A percentile compares a stretch with the other conserved stretches of the same genome.
Evolutionary conservation across 1,140 invertebrate species (phyloP).

Genomic region (Panulirus ornatus): DNA sequence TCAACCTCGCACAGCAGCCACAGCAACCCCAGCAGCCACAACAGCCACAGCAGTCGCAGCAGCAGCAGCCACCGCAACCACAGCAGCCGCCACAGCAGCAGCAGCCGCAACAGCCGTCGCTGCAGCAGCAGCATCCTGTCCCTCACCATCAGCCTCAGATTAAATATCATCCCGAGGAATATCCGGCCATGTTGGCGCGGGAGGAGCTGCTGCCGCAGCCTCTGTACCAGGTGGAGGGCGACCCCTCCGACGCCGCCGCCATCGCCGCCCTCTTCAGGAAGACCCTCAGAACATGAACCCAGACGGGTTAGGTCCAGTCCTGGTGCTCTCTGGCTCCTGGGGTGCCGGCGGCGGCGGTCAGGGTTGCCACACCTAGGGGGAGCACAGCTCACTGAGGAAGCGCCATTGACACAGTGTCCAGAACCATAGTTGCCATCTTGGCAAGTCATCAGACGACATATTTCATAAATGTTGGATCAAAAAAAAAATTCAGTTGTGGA

Average conservation of each 20-base stretch:
- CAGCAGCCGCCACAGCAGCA: conserved; percentile 47
- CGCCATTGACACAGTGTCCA: too few species aligned
- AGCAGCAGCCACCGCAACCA: conserved; percentile 38
- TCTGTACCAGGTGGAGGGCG: conserved; percentile 40
- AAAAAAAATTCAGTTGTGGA: background rate
- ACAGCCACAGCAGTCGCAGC: conserved; percentile 27
- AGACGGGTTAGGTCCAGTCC: too few species aligned
- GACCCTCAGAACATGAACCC: conserved; percentile 60
- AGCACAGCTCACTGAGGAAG: too few species aligned
- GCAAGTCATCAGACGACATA: too few species aligned
- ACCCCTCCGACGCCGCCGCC: conserved; percentile 56
- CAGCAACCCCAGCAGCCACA: conserved; percentile 17
- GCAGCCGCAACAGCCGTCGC: conserved; percentile 21
- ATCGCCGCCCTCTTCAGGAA: conserved; percentile 66
- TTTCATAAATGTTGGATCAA: background rate
- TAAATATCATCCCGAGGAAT: conserved; percentile 46
- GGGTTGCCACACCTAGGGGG: background rate
- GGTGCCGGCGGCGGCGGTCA: background rate
- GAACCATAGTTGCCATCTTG: too few species aligned
- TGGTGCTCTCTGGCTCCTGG: background rate
- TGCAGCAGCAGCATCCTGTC: conserved; percentile 17
- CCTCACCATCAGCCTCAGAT: conserved; percentile 51
- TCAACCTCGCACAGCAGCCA: conserved; percentile 1
- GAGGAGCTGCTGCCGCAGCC: background rate
- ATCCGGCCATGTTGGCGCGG: background rate